Conservation (phyloP, 2,113 vertebrate species). For the Pelusios castaneus region DNA sequence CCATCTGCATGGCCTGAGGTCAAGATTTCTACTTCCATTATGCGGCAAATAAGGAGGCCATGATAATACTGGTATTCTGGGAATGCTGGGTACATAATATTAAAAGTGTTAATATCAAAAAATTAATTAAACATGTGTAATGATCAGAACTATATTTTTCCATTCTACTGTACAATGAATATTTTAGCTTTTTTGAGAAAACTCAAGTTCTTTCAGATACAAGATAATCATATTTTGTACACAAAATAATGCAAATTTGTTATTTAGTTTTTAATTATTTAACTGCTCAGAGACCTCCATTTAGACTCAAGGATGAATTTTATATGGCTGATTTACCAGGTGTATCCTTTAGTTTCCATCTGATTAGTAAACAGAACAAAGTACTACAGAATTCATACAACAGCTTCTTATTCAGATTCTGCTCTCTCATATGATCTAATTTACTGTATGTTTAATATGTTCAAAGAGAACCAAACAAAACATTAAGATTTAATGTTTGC, state of each 20-base stretch:
- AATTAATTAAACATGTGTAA: not conserved
- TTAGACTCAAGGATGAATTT: constrained; percentile 2
- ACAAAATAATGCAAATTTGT: not conserved
- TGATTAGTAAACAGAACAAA: not conserved
- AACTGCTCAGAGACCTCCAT: not conserved
- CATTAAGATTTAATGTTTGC: not conserved
- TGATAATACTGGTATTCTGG: not conserved
- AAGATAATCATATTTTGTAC: not conserved
- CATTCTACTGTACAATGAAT: not conserved
- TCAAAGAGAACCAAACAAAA: not conserved
- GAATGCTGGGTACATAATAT: not conserved
- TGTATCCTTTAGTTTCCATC: not conserved
- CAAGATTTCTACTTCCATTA: not conserved
- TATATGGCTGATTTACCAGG: constrained; percentile 28
- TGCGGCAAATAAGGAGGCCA: not conserved
- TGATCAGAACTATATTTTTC: not conserved
- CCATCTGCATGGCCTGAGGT: not conserved
- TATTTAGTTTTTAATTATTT: constrained; percentile 33
- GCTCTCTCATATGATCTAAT: not conserved
- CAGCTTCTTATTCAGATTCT: not conserved
- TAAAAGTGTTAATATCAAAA: not conserved
- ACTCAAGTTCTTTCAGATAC: not conserved
- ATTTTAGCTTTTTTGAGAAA: not conserved
- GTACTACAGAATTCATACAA: not conserved
- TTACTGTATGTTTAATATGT: not conserved